phyloP scores from a whole-genome alignment of 2,888 invertebrate species.

The Lydus trimaculatus region DNA sequence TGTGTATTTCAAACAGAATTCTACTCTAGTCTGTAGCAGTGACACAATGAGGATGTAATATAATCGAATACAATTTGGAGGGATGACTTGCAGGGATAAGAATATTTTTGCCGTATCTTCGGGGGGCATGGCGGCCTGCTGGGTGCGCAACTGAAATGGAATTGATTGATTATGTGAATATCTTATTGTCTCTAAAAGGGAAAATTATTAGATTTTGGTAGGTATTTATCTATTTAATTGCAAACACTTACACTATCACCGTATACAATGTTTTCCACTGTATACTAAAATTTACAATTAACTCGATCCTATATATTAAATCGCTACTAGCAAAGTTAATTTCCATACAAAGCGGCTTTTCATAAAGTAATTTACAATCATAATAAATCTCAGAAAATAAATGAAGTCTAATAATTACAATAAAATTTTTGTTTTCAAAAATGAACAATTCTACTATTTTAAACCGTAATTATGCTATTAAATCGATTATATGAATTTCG shows the following conservation, averaged over 20 bases:
- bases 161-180: not conserved
- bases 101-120: no score
- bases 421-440: not conserved
- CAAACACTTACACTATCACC: not conserved
- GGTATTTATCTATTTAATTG: not conserved
- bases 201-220: not conserved
- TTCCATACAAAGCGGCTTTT: conserved; percentile 3
- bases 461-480: not conserved
- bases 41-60: no score
- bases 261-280: not conserved
- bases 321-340: not conserved
- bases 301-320: not conserved
- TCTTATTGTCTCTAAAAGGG: not conserved
- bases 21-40: no score
- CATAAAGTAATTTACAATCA: not conserved
- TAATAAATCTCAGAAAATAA: not conserved
- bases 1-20: no score
- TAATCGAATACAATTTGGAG: no score
- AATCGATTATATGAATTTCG: not conserved
- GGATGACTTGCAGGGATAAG: no score
- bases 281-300: not conserved
- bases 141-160: no score
- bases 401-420: not conserved
- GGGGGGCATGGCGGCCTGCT: no score
- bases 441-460: not conserved